phyloP scores from a whole-genome alignment of 64 coral and sea anemone species.

The Catalaphyllia jardinei region DNA sequence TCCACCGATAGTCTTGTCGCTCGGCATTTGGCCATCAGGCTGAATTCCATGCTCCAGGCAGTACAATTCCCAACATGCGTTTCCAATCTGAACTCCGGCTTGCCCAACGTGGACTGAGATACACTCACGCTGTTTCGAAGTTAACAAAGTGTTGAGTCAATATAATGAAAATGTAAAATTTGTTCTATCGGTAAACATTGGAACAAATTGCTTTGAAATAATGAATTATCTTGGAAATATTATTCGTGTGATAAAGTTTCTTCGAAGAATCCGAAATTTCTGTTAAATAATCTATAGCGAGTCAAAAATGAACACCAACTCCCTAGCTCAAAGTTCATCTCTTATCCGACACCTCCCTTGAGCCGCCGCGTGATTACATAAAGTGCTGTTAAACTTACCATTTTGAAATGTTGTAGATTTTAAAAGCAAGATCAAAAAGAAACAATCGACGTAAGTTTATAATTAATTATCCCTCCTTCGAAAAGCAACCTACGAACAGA shows the following conservation, averaged over 20 bases:
- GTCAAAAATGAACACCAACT: no score
- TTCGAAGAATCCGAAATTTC: no score
- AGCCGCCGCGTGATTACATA: background rate
- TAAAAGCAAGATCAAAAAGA: background rate
- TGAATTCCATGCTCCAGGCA: slow-evolving; percentile 40
- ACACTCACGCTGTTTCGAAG: slow-evolving; percentile 4
- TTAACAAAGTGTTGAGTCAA: no score
- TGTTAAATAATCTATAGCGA: no score
- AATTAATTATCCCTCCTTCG: slow-evolving; percentile 4
- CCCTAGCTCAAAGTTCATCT: background rate
- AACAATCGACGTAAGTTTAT: background rate
- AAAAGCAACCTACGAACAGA: background rate
- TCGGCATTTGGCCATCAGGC: slow-evolving; percentile 38
- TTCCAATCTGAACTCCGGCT: slow-evolving; percentile 29
- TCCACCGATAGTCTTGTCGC: slow-evolving; percentile 33
- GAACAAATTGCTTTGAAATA: no score
- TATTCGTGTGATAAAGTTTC: no score
- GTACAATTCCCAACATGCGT: slow-evolving; percentile 36
- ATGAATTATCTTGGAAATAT: no score
- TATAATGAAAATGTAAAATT: no score
- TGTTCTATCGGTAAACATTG: no score
- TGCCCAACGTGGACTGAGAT: slow-evolving; percentile 28
- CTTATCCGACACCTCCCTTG: no score
- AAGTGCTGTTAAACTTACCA: background rate
- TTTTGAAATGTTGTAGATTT: background rate